Base-by-base conservation (phyloP, 2,113 vertebrate genomes). In the Megalops atlanticus region DNA sequence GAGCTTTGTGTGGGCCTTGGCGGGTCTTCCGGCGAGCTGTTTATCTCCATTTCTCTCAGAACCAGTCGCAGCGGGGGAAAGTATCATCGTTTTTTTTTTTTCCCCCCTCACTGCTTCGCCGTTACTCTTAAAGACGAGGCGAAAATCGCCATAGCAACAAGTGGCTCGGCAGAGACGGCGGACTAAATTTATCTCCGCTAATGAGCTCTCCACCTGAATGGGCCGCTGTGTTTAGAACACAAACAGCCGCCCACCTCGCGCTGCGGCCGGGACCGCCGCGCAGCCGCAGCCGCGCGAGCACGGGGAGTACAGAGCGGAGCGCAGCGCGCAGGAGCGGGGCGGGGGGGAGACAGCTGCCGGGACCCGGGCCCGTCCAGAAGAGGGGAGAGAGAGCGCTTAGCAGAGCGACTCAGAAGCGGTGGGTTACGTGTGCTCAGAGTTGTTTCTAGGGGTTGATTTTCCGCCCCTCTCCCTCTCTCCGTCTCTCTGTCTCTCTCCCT, bases 141-240 rank as follows among this genome's bases (percentile, higher is more conserved):
- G 8, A 5, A 64, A 64, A 64, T 64, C n/a, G 58, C n/a, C 58
- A 31, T 64, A 11, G 58, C 58, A 64, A 64, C 58, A 64, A 64
- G 58, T 64, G 58, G 58, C 58, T 64, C 58, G 58, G 58, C 76
- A 58, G 79, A 79, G 83, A 90, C 87, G 82, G 80, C 87, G 78
- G 80, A 79, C 78, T 52, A 81, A 68, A 78, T 89, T 73, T 80
- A 83, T 74, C 35, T 81, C 86, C 82, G 85, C 72, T 86, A 77
- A 86, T 82, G 83, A 73, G 70, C 80, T 82, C 82, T 84, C 79
- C 73, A 87, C 85, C 84, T 85, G 83, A 90, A 90, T 88, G 85
- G 80, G 81, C 83, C 80, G 87, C 91, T 92, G 90, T 91, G 82
- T 89, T 69, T 87, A 35, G 77, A 84, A 79, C 79, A 87, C 83